Conservation (phyloP, 1,140 invertebrate genomes). For the Schlechtendalia chinensis region DNA sequence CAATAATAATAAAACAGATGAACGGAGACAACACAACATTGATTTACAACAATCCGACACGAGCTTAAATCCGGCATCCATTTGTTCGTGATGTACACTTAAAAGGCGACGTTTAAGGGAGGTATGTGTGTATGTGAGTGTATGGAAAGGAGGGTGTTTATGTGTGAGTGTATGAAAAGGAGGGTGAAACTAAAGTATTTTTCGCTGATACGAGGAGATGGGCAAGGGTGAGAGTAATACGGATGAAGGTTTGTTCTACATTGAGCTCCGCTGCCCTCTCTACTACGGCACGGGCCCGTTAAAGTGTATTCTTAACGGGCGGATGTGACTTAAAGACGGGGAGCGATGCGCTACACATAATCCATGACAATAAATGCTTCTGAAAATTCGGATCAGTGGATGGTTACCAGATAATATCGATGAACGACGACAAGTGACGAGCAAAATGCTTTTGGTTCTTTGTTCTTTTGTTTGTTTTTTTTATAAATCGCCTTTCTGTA, state of each 20-base stretch:
- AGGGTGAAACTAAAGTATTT: background rate
- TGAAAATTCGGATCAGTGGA: slow-evolving; percentile 21
- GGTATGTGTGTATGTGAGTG: no score
- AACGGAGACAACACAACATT: slow-evolving; percentile 24
- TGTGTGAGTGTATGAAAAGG: background rate
- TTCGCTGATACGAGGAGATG: background rate
- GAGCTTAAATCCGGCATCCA: slow-evolving; percentile 21
- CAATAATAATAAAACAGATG: background rate
- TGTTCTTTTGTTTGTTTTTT: background rate
- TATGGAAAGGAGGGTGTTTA: no score
- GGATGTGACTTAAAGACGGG: slow-evolving; percentile 17
- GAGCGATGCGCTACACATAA: background rate
- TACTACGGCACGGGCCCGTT: background rate
- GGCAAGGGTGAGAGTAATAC: background rate
- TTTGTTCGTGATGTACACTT: slow-evolving; percentile 27
- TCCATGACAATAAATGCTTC: slow-evolving; percentile 37
- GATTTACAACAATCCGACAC: slow-evolving; percentile 15
- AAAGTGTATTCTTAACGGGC: slow-evolving; percentile 23
- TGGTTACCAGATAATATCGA: slow-evolving; percentile 30
- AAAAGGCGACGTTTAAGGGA: background rate
- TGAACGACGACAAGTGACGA: slow-evolving; percentile 11
- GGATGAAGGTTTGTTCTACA: background rate
- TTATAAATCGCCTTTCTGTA: no score
- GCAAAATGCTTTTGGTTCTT: background rate
- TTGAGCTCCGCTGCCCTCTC: background rate